Percentiles rank a stretch among this genome's conserved stretches.
Conservation (phyloP, 2,888 invertebrate species). For the Acleris literana region DNA sequence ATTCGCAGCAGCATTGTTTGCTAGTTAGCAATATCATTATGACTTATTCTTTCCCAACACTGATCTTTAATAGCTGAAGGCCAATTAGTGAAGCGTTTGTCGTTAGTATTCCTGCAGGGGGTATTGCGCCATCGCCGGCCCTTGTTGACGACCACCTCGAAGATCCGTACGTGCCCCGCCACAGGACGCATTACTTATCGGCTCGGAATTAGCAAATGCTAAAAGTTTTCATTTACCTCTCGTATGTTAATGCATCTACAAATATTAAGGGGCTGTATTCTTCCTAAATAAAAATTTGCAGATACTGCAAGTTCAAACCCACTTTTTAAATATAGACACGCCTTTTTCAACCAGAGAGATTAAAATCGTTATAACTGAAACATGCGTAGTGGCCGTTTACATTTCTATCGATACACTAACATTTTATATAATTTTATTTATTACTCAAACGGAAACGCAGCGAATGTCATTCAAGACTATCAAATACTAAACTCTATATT, state of each 20-base stretch:
- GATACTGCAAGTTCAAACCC: too few relatives aligned
- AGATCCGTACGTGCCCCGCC: constrained; percentile 2
- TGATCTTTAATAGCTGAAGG: background rate
- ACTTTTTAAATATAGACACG: too few relatives aligned
- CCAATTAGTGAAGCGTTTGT: background rate
- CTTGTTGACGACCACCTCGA: constrained; percentile 1
- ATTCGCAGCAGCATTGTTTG: too few relatives aligned
- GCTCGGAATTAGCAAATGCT: constrained; percentile 23
- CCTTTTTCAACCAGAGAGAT: too few relatives aligned
- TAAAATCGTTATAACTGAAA: too few relatives aligned
- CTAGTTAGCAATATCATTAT: too few relatives aligned
- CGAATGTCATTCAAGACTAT: constrained; percentile 10
- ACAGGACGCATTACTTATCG: constrained; percentile 22
- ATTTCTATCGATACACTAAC: too few relatives aligned
- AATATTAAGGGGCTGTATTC: background rate
- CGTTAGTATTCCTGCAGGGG: background rate
- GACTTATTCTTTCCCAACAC: background rate
- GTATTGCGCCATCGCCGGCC: background rate
- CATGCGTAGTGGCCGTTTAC: too few relatives aligned
- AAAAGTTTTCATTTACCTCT: constrained; percentile 8
- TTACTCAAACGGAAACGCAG: background rate
- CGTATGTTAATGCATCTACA: background rate
- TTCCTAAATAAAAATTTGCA: too few relatives aligned
- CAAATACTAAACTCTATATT: constrained; percentile 7
- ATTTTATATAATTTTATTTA: too few relatives aligned